A percentile compares a stretch with the other conserved stretches of the same genome.
phyloP scores from a whole-genome alignment of 2,797 vertebrate species.

The Muscicapa comitata region DNA sequence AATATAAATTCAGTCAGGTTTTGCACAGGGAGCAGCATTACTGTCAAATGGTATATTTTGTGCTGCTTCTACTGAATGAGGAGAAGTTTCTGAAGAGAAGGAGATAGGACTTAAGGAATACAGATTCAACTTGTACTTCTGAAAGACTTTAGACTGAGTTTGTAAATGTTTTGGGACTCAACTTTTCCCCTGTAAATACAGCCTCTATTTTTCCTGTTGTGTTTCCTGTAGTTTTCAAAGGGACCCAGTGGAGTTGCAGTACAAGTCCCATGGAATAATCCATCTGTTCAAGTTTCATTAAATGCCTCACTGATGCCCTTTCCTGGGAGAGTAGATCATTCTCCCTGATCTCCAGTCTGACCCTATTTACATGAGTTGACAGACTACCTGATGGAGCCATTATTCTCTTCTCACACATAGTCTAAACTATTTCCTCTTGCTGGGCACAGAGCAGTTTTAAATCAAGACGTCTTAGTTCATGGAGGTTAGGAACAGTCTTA shows the following conservation, averaged over 20 bases:
- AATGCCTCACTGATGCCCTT: constrained; percentile 38
- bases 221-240: constrained; percentile 8
- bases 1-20: background rate
- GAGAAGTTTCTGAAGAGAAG: background rate
- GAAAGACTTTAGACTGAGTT: background rate
- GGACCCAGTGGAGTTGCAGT: background rate
- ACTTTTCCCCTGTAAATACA: background rate
- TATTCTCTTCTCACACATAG: constrained; percentile 52
- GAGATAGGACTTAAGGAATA: background rate
- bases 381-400: constrained; percentile 59
- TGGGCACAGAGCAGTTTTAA: constrained; percentile 41
- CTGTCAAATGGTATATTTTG: background rate
- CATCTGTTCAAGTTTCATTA: constrained; percentile 29
- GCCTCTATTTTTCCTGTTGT: constrained; percentile 16
- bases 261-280: background rate
- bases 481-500: background rate
- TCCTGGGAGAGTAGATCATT: constrained; percentile 56
- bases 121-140: background rate
- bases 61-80: background rate
- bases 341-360: background rate
- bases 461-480: constrained; percentile 45
- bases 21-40: background rate
- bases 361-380: constrained; percentile 50
- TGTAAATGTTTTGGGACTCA: background rate
- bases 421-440: constrained; percentile 56